Percentiles rank a stretch among this genome's conserved stretches.
phyloP scores from a whole-genome alignment of 2,113 vertebrate species.

The Hippopotamus amphibius region DNA sequence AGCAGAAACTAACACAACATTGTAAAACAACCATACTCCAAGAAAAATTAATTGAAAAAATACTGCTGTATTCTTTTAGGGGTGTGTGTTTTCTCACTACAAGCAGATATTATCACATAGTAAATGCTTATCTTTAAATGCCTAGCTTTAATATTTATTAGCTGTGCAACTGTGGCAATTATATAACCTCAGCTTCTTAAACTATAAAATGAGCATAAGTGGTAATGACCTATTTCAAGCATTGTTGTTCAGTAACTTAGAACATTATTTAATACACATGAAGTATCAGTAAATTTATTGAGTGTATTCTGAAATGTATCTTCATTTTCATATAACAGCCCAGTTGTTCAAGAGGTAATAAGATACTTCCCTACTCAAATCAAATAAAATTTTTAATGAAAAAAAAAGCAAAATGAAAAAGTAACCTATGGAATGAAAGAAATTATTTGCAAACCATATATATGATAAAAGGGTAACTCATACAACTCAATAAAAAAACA shows the following conservation, averaged over 20 bases:
- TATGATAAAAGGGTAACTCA: neutral
- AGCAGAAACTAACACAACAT: neutral
- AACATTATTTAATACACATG: neutral
- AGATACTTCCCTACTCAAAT: neutral
- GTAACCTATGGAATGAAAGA: neutral
- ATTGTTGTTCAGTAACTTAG: neutral
- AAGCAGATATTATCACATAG: neutral
- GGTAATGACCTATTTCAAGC: neutral
- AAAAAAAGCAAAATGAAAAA: neutral
- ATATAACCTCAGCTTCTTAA: neutral
- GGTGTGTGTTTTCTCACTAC: neutral
- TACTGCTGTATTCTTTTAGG: neutral
- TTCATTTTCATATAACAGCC: neutral
- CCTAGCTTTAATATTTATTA: neutral
- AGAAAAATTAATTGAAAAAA: neutral
- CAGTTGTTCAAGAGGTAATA: neutral
- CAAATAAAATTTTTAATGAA: neutral
- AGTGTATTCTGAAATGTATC: neutral
- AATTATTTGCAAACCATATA: neutral
- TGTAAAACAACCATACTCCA: neutral
- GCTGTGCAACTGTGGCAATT: neutral
- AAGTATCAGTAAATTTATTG: neutral
- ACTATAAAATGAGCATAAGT: neutral
- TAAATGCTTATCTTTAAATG: neutral
- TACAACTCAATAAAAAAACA: neutral